phyloP scores from a whole-genome alignment of 2,113 vertebrate genomes.

The Seriola rivoliana region DNA sequence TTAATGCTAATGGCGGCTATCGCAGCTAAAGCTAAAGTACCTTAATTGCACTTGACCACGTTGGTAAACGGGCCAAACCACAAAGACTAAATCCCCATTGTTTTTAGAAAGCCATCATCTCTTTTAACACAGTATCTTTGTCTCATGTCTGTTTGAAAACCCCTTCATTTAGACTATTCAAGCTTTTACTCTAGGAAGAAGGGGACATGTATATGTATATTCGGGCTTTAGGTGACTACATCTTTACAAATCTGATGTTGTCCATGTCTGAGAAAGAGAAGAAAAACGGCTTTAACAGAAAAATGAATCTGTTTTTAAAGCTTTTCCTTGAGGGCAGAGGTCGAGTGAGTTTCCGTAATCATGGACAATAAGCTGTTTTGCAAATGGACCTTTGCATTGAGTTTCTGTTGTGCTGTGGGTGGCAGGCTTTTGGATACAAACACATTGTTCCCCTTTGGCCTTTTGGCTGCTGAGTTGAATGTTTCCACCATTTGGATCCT shows the following conservation, averaged over 20 bases:
- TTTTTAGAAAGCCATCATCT: neutral
- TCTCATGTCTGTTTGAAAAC: conserved; percentile 48
- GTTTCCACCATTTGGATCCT: conserved; percentile 51
- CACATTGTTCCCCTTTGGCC: conserved; percentile 32
- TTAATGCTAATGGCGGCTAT: neutral
- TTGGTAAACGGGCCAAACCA: neutral
- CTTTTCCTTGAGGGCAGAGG: conserved; percentile 6
- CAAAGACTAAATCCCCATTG: neutral
- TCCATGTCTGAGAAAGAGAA: conserved; percentile 6
- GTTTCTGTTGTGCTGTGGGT: conserved; percentile 6
- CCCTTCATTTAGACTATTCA: conserved; percentile 64
- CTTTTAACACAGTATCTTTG: neutral
- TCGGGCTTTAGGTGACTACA: neutral
- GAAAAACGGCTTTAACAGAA: conserved; percentile 25
- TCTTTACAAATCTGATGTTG: conserved; percentile 8
- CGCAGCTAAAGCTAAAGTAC: neutral
- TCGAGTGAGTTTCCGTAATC: conserved; percentile 9
- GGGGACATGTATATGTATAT: neutral
- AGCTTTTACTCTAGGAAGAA: conserved; percentile 50
- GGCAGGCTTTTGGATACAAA: conserved; percentile 41
- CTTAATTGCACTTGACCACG: neutral
- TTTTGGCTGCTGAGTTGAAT: conserved; percentile 61
- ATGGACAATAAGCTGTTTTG: conserved; percentile 26
- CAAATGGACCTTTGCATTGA: neutral
- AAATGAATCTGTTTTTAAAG: conserved; percentile 5